A percentile compares a stretch with the other conserved stretches of the same genome.
Conservation (phyloP, 2,113 vertebrate species). For the Budorcas taxicolor region DNA sequence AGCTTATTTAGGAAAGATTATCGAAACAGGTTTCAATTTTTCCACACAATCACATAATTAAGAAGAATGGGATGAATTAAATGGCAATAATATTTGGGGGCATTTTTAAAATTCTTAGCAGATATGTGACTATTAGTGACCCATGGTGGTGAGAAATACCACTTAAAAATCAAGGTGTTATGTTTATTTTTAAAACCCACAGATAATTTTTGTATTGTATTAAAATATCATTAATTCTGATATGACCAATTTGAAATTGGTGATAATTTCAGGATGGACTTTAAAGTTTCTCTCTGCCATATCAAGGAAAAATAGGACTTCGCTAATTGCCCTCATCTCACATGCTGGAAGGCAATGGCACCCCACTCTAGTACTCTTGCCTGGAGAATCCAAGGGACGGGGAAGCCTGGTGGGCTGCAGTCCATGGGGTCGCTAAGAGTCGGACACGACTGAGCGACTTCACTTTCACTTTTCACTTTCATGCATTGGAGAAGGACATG, state of each 20-base stretch:
- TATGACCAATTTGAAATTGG: not conserved
- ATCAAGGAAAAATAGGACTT: not conserved
- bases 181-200: not conserved
- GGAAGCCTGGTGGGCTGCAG: too few species aligned
- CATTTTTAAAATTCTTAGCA: not conserved
- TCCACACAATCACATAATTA: not conserved
- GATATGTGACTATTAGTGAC: not conserved
- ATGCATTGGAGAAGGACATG: too few species aligned
- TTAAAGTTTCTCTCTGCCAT: not conserved
- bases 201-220: not conserved
- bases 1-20: not conserved
- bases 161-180: not conserved
- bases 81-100: not conserved
- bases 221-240: conserved; percentile 6
- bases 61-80: conserved; percentile 6
- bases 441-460: too few species aligned
- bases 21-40: not conserved
- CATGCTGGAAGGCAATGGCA: too few species aligned
- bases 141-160: not conserved
- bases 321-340: not conserved
- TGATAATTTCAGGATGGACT: not conserved
- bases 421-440: too few species aligned
- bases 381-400: too few species aligned
- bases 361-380: too few species aligned
- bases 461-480: too few species aligned